Base-by-base conservation (phyloP, 2,888 invertebrate species). In the Augochlorella aurata region DNA sequence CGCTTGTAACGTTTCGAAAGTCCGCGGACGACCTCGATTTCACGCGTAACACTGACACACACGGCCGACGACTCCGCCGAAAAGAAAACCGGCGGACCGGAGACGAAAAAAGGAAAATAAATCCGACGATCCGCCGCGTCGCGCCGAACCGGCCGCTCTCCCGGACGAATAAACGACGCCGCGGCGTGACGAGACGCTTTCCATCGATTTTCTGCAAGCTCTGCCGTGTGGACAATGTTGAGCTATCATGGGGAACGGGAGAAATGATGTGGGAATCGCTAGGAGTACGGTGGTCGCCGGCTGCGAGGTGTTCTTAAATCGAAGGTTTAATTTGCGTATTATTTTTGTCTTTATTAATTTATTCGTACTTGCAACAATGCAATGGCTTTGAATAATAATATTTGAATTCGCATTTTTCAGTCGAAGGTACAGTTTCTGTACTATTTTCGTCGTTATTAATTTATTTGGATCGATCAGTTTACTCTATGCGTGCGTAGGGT, bases 1-100 rank as follows among this genome's bases (percentile, higher is more conserved):
- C 73, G 52, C 75, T 82, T 78, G 61, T 61, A 54, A 47, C 70
- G 58, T 79, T 82, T 83, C 76, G 83, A 83, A 77, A 61, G 65
- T 67, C 75, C 83, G 58, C 76, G 50, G 58, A 38, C 79, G 78
- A 78, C 82, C 84, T 77, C 83, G 77, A 84, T 84, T 65, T 69
- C 75, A 71, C 77, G 50, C 61, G 58, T 52, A 52, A 50, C 66
- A 29, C 66, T 44, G 14, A 38, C 18, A 16, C 21, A 45, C 14
- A 21, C 54, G 44, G 29, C 14, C 61, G 61, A 65, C 44, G n/a
- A n/a, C n/a, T 65, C 38, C 63, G 10, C 9, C 16, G 29, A 8
- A 24, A 58, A 24, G 58, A 14, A 24, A 24, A 24, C 12, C 14
- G 14, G 29, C 61, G 18, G 18, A 4, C 24, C 1, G 16, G 18